These are phyloP conservation scores for Bombus haemorrhoidalis DNA, from an alignment of 1,140 invertebrate species.

Conservation along the genomic window DNA sequence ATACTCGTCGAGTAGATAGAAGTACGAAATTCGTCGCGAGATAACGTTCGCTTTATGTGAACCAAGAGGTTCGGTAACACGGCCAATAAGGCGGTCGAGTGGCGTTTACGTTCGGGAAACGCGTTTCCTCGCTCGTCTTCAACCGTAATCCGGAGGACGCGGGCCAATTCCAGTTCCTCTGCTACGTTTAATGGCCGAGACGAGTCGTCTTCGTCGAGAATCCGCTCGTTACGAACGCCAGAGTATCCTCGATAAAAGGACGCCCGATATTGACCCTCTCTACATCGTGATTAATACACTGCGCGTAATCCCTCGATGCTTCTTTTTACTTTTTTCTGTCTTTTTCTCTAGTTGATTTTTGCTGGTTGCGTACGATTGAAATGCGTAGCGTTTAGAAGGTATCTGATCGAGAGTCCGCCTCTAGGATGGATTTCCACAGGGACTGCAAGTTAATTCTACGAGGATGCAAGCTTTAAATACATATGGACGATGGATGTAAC, in stretches of 20 bases:
- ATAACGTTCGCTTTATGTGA: neutral
- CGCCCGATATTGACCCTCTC: neutral
- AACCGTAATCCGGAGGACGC: conserved; percentile 1
- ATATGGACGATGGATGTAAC: too few relatives aligned
- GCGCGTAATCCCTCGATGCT: neutral
- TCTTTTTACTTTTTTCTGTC: too few relatives aligned
- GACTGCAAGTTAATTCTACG: neutral
- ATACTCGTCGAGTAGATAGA: neutral
- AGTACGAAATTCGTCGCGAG: neutral
- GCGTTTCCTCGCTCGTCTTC: neutral
- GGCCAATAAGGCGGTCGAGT: conserved; percentile 22
- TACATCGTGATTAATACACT: neutral
- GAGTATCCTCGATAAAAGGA: neutral
- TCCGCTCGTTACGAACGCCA: conserved; percentile 11
- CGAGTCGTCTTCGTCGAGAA: conserved; percentile 4
- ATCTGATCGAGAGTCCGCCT: too few relatives aligned
- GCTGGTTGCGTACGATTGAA: neutral
- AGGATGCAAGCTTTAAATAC: neutral
- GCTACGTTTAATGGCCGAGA: neutral
- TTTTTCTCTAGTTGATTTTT: neutral
- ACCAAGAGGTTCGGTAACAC: neutral
- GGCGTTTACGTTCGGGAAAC: conserved; percentile 3
- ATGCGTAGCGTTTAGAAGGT: neutral
- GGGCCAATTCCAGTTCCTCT: neutral
- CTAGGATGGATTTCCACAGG: neutral